These are phyloP conservation scores for Campoletis sonorensis DNA, from an alignment of 1,140 invertebrate species.

Conservation along the genomic window DNA sequence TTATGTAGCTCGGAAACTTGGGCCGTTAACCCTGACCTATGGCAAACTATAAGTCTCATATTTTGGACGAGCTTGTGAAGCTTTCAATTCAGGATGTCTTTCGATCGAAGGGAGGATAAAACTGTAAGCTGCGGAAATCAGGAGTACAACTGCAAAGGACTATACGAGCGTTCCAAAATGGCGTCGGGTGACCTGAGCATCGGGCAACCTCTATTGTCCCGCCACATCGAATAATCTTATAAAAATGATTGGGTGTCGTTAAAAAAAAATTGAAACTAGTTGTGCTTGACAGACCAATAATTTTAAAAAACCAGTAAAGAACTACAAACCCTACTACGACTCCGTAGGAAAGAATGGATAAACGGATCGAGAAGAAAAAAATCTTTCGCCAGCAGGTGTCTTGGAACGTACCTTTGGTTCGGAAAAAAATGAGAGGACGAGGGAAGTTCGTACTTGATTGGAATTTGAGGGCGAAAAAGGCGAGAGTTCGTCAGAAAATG, in stretches of 20 bases:
- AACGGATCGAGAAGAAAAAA: neutral
- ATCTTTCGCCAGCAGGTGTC: neutral
- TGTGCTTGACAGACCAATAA: too few species aligned
- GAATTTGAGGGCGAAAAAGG: slow-evolving; percentile 1
- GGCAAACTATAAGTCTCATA: neutral
- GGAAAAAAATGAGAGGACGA: neutral
- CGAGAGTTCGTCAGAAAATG: neutral
- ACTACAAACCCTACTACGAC: too few species aligned
- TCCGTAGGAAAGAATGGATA: neutral
- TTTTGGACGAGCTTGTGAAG: neutral
- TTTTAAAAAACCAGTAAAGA: too few species aligned
- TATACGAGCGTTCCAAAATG: neutral
- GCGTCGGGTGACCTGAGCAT: neutral
- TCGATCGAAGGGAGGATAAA: neutral
- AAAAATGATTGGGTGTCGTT: too few species aligned
- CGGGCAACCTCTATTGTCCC: neutral
- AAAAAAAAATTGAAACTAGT: too few species aligned
- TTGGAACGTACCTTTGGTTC: neutral
- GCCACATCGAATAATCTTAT: too few species aligned
- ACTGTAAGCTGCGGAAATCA: too few species aligned
- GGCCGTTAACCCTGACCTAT: slow-evolving; percentile 51
- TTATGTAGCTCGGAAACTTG: slow-evolving; percentile 37
- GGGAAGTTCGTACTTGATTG: neutral
- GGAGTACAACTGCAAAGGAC: too few species aligned
- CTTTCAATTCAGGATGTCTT: neutral